These are phyloP conservation scores for Nebria salina DNA, from an alignment of 2,888 invertebrate genomes.

Conservation along the genomic window DNA sequence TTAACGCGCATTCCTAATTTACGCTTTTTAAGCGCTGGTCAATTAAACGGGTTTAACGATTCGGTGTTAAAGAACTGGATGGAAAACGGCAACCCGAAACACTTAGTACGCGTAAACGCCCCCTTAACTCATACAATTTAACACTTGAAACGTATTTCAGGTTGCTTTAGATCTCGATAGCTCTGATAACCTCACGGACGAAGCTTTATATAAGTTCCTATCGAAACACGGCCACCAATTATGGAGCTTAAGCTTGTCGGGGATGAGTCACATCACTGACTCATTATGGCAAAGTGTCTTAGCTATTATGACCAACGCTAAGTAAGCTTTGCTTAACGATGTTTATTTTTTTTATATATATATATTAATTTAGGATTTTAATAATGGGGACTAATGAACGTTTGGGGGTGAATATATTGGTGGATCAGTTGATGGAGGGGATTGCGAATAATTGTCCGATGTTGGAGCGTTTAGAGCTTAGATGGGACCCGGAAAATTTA, in stretches of 20 bases:
- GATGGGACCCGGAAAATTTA: constrained; percentile 99
- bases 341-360: neutral
- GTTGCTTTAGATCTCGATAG: constrained; percentile 93
- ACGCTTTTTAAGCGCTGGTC: constrained; percentile 92
- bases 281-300: constrained; percentile 97
- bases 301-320: constrained; percentile 89
- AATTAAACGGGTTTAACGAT: constrained; percentile 97
- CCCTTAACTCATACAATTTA: too few species aligned
- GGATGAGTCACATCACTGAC: constrained; percentile 98
- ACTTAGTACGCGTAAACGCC: constrained; percentile 55
- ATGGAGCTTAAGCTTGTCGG: constrained; percentile 86
- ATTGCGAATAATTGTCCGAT: constrained; percentile 92
- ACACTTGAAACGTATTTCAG: constrained; percentile 48
- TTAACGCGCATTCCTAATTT: constrained; percentile 86
- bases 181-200: constrained; percentile 95
- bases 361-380: constrained; percentile 85
- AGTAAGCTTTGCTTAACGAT: constrained; percentile 67
- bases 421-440: constrained; percentile 97
- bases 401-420: constrained; percentile 94
- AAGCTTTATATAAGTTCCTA: constrained; percentile 90
- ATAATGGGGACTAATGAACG: constrained; percentile 98
- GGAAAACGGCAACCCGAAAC: constrained; percentile 81
- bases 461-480: constrained; percentile 90
- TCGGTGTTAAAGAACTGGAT: constrained; percentile 91
- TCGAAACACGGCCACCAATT: constrained; percentile 90